phyloP scores from a whole-genome alignment of 1,140 invertebrate genomes.

The Lerema accius region DNA sequence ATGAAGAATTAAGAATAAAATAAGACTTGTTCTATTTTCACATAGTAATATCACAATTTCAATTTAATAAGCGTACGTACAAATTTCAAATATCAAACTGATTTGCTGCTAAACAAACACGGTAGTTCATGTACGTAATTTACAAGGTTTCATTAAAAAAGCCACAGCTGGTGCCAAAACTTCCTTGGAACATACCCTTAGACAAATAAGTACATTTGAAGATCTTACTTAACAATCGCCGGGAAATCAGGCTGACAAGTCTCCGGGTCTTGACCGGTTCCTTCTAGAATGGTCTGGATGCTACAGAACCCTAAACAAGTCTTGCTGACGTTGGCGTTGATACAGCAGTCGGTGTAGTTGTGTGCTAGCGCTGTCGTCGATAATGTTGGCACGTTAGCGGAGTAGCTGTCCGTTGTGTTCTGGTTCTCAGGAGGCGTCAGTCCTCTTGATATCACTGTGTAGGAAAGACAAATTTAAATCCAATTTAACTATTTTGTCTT shows the following conservation, averaged over 20 bases:
- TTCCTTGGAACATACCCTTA: too few species aligned
- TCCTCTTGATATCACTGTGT: constrained; percentile 84
- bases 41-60: too few species aligned
- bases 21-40: too few species aligned
- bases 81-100: too few species aligned
- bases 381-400: constrained; percentile 71
- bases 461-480: constrained; percentile 31
- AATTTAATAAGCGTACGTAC: too few species aligned
- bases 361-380: constrained; percentile 81
- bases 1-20: too few species aligned
- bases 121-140: too few species aligned
- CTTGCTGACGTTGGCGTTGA: constrained; percentile 85
- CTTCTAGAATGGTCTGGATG: constrained; percentile 91
- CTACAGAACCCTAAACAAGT: constrained; percentile 91
- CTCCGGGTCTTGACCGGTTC: constrained; percentile 90
- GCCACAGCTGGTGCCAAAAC: too few species aligned
- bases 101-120: too few species aligned
- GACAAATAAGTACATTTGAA: too few species aligned
- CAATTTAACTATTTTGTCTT: too few species aligned
- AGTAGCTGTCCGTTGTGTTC: constrained; percentile 77
- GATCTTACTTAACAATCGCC: constrained; percentile 85
- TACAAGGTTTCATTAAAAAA: too few species aligned
- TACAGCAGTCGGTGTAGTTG: constrained; percentile 91
- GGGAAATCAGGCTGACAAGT: constrained; percentile 90
- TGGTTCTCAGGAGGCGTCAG: constrained; percentile 79